These are phyloP conservation scores for Drosophila kambysellisi DNA, from an alignment of 2,888 invertebrate genomes.

Conservation along the genomic window DNA sequence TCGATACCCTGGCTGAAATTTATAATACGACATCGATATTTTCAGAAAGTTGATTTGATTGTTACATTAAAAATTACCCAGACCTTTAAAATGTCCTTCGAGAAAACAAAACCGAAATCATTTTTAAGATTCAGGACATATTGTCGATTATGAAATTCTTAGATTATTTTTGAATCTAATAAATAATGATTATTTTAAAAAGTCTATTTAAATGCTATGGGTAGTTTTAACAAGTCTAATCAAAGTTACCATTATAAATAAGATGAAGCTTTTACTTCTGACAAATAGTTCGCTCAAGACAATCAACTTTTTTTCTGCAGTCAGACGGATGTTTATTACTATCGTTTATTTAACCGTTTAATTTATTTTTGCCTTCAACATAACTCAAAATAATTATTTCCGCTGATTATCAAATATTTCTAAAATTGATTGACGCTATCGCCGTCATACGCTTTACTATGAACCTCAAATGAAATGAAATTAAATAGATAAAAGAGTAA, in stretches of 20 bases:
- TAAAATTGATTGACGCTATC: background rate
- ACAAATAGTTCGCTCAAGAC: background rate
- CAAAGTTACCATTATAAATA: background rate
- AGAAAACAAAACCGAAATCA: background rate
- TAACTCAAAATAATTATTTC: background rate
- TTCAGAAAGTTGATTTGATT: background rate
- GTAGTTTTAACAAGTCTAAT: background rate
- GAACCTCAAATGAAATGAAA: background rate
- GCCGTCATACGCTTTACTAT: background rate
- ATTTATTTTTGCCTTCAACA: background rate
- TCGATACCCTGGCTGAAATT: constrained; percentile 2
- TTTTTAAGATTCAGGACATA: background rate
- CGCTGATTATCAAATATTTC: background rate
- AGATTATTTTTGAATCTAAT: background rate
- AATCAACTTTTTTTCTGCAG: background rate
- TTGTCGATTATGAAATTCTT: background rate
- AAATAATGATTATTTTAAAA: background rate
- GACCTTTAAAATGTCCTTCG: background rate
- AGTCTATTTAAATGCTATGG: background rate
- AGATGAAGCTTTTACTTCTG: background rate
- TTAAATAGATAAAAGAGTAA: background rate
- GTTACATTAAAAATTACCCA: background rate
- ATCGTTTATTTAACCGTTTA: background rate
- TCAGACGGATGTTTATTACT: background rate
- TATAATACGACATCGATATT: background rate